A percentile compares a stretch with the other conserved stretches of the same genome.
Evolutionary conservation across 1,140 invertebrate genomes (phyloP).

Genomic region (Cydia fagiglandana): DNA sequence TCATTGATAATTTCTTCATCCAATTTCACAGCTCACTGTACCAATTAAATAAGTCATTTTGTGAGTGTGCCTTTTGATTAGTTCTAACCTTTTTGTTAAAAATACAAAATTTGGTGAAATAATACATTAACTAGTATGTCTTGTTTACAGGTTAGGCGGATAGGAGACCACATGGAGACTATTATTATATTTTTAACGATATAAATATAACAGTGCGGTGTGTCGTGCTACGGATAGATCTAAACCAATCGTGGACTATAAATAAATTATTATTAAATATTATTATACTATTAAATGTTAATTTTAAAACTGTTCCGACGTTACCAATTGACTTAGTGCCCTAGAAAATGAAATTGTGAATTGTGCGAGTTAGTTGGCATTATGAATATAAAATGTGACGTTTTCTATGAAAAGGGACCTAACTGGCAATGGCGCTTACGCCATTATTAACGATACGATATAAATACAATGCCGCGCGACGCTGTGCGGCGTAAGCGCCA

Average conservation of each 20-base stretch:
- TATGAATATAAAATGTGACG: background rate
- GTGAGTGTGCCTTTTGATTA: too few species aligned
- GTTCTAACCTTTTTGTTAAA: too few species aligned
- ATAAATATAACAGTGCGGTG: slow-evolving; percentile 15
- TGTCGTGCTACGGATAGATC: slow-evolving; percentile 25
- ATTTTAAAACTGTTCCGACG: slow-evolving; percentile 29
- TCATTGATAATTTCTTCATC: too few species aligned
- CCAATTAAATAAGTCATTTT: too few species aligned
- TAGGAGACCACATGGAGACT: slow-evolving; percentile 30
- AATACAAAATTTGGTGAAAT: too few species aligned
- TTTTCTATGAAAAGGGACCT: too few species aligned
- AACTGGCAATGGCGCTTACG: too few species aligned
- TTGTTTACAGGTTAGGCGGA: background rate
- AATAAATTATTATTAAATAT: slow-evolving; percentile 33
- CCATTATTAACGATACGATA: too few species aligned
- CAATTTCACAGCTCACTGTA: too few species aligned
- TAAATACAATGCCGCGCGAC: too few species aligned
- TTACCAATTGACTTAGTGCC: slow-evolving; percentile 21
- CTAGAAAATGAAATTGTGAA: slow-evolving; percentile 6
- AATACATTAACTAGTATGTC: too few species aligned
- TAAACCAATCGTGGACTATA: slow-evolving; percentile 28
- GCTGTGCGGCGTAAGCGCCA: too few species aligned
- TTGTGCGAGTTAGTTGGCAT: background rate
- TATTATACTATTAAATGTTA: slow-evolving; percentile 32
- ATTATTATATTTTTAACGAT: slow-evolving; percentile 27